Base-by-base conservation (phyloP, 2,797 vertebrate species). In the Allobates femoralis region DNA sequence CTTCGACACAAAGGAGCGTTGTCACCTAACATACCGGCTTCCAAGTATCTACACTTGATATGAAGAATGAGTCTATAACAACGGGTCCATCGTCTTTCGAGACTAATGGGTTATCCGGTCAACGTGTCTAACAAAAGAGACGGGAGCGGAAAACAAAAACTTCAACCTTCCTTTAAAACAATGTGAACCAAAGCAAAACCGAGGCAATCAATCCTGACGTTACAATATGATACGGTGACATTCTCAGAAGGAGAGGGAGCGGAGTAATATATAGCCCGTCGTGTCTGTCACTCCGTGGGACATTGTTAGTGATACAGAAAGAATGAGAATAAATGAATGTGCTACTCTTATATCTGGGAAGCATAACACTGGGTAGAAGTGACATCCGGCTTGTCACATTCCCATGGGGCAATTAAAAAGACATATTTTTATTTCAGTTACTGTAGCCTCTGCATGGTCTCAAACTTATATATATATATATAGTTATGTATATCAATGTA, bases 251-350 rank as follows among this genome's bases (percentile, higher is more conserved):
- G 51, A 80, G 46, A 28, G 66, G 67, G 28, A 73, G 41, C 50
- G 74, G 80, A 80, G 62, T 79, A 79, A 85, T 71, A 74, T 60
- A 79, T 80, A 85, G 66, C 84, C 77, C 19, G 55, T 79, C 84
- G 30, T 74, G 77, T 85, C 84, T 85, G 84, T 80, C 77, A 80
- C 84, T 80, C 67, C 23, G 66, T 41, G 75, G 32, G 66, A 71
- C 76, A 80, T 73, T 85, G 84, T 80, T 85, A 79, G 66, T 73
- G 58, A 64, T 80, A 85, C 66, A 85, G 66, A 79, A 60, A 56
- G 53, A 67, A 79, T 67, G 73, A 75, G 67, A 83, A 83, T 83
- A 84, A 84, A 84, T 84, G 71, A 84, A 53, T 84, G n/a, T 32
- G 37, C 82, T 23, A 14, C 5, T 62, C 71, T 76, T 76, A 75